Evolutionary conservation across 2,888 invertebrate genomes (phyloP).

Genomic region (Zootermopsis nevadensis): DNA sequence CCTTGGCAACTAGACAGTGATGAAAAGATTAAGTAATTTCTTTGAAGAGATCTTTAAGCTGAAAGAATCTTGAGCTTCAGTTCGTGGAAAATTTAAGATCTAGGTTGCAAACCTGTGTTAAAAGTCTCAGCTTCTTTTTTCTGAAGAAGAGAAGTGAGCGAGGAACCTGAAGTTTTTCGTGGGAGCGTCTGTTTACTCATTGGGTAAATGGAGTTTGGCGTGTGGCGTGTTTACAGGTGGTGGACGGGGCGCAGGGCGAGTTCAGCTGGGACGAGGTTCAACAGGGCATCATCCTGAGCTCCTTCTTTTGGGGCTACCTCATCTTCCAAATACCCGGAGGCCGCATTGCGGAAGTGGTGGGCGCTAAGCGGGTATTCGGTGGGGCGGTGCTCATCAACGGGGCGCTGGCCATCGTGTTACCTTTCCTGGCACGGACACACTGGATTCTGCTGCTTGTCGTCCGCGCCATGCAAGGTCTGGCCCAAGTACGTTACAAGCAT

Average conservation of each 20-base stretch:
- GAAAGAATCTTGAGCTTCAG: no score
- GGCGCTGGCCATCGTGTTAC: slow-evolving; percentile 61
- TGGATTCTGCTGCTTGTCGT: slow-evolving; percentile 60
- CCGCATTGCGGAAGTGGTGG: slow-evolving; percentile 60
- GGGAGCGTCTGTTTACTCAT: no score
- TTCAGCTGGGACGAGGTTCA: slow-evolving; percentile 60
- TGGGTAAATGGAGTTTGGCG: no score
- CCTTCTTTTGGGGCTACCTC: slow-evolving; percentile 65
- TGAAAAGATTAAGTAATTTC: no score
- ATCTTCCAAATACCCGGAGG: slow-evolving; percentile 64
- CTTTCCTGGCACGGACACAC: slow-evolving; percentile 60
- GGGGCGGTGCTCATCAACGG: slow-evolving; percentile 61
- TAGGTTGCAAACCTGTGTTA: no score
- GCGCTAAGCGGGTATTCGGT: slow-evolving; percentile 63
- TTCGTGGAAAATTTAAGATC: no score
- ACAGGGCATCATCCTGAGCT: slow-evolving; percentile 60
- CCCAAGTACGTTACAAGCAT: slow-evolving; percentile 59
- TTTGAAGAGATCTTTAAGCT: no score
- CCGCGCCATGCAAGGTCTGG: slow-evolving; percentile 63
- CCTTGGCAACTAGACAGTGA: no score
- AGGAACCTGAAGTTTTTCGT: no score
- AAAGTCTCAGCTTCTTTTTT: no score
- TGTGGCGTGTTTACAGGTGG: neutral
- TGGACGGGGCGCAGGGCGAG: slow-evolving; percentile 49
- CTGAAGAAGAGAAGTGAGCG: no score